Conservation (phyloP, 2,113 vertebrate genomes). For the Cichladusa arquata region DNA sequence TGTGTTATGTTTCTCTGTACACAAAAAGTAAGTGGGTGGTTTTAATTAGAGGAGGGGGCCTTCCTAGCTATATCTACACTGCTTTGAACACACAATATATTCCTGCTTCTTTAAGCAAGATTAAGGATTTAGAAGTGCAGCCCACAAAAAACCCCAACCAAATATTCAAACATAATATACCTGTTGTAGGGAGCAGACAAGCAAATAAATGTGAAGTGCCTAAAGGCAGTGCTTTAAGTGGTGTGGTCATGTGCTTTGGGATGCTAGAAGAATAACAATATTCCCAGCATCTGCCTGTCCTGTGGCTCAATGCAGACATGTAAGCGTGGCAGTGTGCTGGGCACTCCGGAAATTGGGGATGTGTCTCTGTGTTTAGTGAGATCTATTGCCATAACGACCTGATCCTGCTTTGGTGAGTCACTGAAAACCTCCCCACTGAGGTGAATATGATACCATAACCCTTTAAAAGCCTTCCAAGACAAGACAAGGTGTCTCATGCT, state of each 20-base stretch:
- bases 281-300: neutral
- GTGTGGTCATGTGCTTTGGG: fast-evolving
- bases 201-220: neutral
- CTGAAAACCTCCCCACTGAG: neutral
- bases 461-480: neutral
- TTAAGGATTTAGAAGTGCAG: neutral
- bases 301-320: neutral
- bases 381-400: neutral
- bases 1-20: neutral
- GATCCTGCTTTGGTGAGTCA: neutral
- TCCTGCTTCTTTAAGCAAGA: neutral
- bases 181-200: neutral
- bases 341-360: fast-evolving
- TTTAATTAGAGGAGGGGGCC: neutral
- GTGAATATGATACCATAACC: neutral
- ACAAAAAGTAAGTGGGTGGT: neutral
- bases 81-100: neutral
- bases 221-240: neutral
- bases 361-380: neutral
- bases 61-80: neutral
- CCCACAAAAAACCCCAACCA: neutral
- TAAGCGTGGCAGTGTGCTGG: neutral
- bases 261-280: neutral
- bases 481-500: neutral
- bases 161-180: neutral